Evolutionary conservation across 2,888 invertebrate species (phyloP), one percentile per base, ranked within the genome.

Genomic region (Gryllus longicercus): DNA sequence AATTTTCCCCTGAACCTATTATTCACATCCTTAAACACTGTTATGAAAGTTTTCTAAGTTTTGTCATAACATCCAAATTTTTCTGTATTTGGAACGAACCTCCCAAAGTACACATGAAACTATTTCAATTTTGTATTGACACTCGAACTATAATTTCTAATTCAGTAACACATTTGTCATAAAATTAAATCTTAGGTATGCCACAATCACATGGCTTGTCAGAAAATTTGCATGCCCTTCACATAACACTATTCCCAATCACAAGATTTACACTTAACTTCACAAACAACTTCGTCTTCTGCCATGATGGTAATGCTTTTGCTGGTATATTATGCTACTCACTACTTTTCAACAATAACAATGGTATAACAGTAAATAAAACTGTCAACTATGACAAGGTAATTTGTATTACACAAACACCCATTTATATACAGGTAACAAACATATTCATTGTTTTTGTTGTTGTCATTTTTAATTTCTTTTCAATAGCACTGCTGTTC

Each of bases 301-400:
- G 38, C 38, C 38, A 38, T 38, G 38, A 38, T 38, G 38, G 38
- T 38, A 38, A 63, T 63, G 63, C 14, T n/a, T 18, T 63, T 14
- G 63, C 63, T 18, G n/a, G n/a, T 63, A 63, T 63, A n/a, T 63
- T 18, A 63, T 8, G n/a, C 16, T 63, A 18, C n/a, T 63, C 16
- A 63, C 14, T n/a, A 63, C 63, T 18, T 4, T n/a, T 63, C 63
- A 18, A 63, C n/a, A 63, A 18, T 63, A 63, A 75, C 75, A 75
- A 75, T 21, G 23, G 75, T 25, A 21, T 25, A 75, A 75, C 23
- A 25, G 38, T 25, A 75, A 25, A 21, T 25, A 75, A 75, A 75
- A 75, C 21, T 75, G 75, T 75, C 75, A 75, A 75, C 75, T 75
- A 25, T 75, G 75, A 25, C n/a, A 75, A 75, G 75, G 75, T 25